Conservation (phyloP, 2,797 vertebrate genomes). For the Lemur catta region DNA sequence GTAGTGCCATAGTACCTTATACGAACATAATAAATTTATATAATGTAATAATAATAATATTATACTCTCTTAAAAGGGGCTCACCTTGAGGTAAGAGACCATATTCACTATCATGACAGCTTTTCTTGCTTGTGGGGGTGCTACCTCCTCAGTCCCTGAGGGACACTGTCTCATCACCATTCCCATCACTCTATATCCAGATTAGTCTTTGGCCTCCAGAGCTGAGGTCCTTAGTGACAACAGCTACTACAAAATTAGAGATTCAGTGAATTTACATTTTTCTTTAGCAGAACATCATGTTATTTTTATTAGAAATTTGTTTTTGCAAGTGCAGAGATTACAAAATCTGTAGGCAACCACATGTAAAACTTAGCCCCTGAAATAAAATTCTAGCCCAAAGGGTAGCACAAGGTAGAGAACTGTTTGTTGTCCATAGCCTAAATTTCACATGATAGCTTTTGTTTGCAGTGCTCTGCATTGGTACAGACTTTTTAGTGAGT, state of each 20-base stretch:
- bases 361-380: background rate
- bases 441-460: background rate
- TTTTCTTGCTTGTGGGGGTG: background rate
- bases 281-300: slow-evolving; percentile 14
- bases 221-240: background rate
- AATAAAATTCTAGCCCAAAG: slow-evolving; percentile 32
- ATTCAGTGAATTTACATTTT: background rate
- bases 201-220: background rate
- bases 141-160: background rate
- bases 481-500: background rate
- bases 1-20: background rate
- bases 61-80: background rate
- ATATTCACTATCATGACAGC: background rate
- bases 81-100: background rate
- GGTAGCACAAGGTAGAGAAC: slow-evolving; percentile 16
- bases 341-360: background rate
- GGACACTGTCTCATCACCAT: background rate
- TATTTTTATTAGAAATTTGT: slow-evolving; percentile 16
- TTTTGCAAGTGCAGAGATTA: slow-evolving; percentile 9
- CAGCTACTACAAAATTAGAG: background rate
- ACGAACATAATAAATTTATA: background rate
- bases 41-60: background rate
- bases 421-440: background rate
- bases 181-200: background rate
- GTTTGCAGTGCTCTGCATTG: background rate